Percentiles rank a stretch among this genome's conserved stretches.
Conservation (phyloP, 2,113 vertebrate species). For the Dicentrarchus labrax region DNA sequence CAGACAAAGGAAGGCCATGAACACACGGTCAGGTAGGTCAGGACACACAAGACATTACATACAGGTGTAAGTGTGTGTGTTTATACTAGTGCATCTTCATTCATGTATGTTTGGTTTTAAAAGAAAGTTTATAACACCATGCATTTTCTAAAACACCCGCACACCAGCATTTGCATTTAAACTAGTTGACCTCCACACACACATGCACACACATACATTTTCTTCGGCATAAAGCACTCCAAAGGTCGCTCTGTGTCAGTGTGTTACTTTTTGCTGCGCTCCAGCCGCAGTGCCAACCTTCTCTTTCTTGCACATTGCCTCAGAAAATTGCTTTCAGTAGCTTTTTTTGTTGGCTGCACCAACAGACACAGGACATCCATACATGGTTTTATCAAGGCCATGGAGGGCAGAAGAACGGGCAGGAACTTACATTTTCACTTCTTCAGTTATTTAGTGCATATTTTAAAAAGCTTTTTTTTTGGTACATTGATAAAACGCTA, state of each 20-base stretch:
- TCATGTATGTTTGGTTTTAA: not conserved
- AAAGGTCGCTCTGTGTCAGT: slow-evolving; percentile 47
- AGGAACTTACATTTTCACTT: not conserved
- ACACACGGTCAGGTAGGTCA: not conserved
- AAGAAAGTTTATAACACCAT: not conserved
- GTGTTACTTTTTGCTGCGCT: slow-evolving; percentile 33
- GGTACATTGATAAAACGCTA: not conserved
- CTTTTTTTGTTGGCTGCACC: slow-evolving; percentile 11
- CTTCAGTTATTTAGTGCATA: not conserved
- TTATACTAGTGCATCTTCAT: not conserved
- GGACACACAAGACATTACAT: not conserved
- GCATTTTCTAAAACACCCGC: not conserved
- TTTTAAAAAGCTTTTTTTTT: not conserved
- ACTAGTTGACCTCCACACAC: not conserved
- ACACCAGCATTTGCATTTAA: not conserved
- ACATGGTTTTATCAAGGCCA: slow-evolving; percentile 40
- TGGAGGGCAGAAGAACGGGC: not conserved
- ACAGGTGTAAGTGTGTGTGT: too few species aligned
- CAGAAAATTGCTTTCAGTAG: slow-evolving; percentile 66
- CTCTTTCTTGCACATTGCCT: slow-evolving; percentile 52
- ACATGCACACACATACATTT: slow-evolving; percentile 9
- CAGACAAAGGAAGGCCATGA: not conserved
- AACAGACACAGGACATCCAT: not conserved
- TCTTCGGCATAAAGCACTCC: slow-evolving; percentile 1
- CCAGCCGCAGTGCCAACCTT: slow-evolving; percentile 12